Evolutionary conservation across 2,797 vertebrate species (phyloP).

Genomic region (Trichosurus vulpecula): DNA sequence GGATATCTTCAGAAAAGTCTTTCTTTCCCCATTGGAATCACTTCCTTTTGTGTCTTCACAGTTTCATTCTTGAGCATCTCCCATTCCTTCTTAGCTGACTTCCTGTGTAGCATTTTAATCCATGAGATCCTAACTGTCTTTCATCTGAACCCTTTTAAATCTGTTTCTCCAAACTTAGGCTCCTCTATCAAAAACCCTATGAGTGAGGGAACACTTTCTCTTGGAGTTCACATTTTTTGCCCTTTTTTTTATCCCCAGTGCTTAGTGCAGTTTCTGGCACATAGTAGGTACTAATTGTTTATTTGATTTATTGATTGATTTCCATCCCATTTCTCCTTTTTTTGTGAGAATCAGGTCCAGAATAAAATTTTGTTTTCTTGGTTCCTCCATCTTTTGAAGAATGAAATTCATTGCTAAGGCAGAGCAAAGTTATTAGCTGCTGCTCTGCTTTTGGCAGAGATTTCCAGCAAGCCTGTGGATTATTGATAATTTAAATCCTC

Average conservation of each 20-base stretch:
- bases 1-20: not conserved
- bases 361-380: not conserved
- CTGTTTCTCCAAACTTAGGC: not conserved
- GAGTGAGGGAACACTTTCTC: not conserved
- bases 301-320: not conserved
- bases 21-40: not conserved
- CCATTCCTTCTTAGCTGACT: not conserved
- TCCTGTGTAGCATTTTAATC: not conserved
- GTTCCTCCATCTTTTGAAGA: not conserved
- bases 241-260: not conserved
- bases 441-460: not conserved
- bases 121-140: not conserved
- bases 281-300: not conserved
- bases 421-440: not conserved
- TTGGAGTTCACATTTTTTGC: not conserved
- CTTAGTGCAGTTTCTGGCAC: not conserved
- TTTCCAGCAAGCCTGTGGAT: not conserved
- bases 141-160: not conserved
- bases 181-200: not conserved
- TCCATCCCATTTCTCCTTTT: not conserved
- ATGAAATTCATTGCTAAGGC: not conserved
- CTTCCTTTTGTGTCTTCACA: not conserved
- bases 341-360: not conserved
- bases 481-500: not conserved
- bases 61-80: not conserved